Percentiles rank a stretch among this genome's conserved stretches.
Evolutionary conservation across 1,140 invertebrate species (phyloP).

Genomic region (Goniozus legneri): DNA sequence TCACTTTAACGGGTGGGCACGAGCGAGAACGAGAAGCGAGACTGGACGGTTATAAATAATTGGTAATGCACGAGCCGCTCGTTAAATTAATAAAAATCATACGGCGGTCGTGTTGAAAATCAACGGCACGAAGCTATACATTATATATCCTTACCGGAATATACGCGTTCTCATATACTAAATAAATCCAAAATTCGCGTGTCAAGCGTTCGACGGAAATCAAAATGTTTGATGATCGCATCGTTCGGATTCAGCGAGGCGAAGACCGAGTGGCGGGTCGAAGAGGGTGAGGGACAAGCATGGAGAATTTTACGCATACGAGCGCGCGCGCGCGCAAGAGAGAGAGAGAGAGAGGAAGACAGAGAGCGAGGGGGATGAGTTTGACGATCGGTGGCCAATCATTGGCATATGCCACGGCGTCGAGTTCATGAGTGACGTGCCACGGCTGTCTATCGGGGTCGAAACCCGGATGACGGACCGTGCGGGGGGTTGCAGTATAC

Average conservation of each 20-base stretch:
- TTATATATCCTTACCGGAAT: no score
- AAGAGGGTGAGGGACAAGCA: neutral
- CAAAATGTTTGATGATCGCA: slow-evolving; percentile 27
- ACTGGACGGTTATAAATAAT: no score
- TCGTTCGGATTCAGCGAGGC: slow-evolving; percentile 15
- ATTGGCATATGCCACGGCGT: slow-evolving; percentile 33
- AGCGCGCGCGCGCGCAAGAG: neutral
- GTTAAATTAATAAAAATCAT: no score
- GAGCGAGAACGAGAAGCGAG: no score
- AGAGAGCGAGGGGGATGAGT: slow-evolving; percentile 23
- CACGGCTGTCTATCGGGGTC: slow-evolving; percentile 30
- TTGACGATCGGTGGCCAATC: slow-evolving; percentile 30
- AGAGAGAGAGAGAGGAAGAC: slow-evolving; percentile 9
- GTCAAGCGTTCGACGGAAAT: slow-evolving; percentile 15
- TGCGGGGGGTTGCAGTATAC: neutral
- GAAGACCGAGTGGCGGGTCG: neutral
- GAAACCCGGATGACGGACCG: slow-evolving; percentile 36
- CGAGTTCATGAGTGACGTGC: slow-evolving; percentile 36
- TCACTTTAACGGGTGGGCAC: no score
- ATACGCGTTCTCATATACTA: neutral
- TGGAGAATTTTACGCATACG: neutral
- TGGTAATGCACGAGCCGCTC: no score
- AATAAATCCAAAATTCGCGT: no score
- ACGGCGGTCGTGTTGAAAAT: no score
- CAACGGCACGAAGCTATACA: no score